A percentile compares a stretch with the other conserved stretches of the same genome.
Conservation (phyloP, 1,140 invertebrate genomes). For the Octopus sinensis region DNA sequence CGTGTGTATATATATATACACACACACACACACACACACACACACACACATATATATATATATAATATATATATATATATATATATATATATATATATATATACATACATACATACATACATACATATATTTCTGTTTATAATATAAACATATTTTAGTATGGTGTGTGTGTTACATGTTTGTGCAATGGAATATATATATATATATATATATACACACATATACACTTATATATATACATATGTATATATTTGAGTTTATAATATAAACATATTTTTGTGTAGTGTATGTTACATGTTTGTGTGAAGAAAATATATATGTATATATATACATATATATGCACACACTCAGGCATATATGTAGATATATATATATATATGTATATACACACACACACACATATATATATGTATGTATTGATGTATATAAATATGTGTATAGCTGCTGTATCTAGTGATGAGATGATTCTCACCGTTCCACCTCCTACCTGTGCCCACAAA, state of each 20-base stretch:
- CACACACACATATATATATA: neutral
- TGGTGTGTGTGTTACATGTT: no score
- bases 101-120: no score
- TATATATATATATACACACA: no score
- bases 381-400: neutral
- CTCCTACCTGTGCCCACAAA: neutral
- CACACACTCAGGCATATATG: neutral
- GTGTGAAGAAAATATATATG: neutral
- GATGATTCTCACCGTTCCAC: neutral
- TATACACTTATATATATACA: no score
- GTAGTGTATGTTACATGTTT: no score
- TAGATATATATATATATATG: neutral
- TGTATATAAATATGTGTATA: neutral
- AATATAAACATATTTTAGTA: no score
- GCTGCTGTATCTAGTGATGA: neutral
- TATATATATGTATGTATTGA: neutral
- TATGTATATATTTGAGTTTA: no score
- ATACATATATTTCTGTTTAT: no score
- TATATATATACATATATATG: neutral
- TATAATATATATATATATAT: slow-evolving; percentile 1
- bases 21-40: neutral
- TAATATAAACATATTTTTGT: no score
- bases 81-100: no score
- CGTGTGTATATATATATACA: neutral
- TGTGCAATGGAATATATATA: no score